Evolutionary conservation across 2,113 vertebrate species (phyloP), one percentile per base, ranked within the genome.

Genomic region (Machaerirhynchus nigripectus): DNA sequence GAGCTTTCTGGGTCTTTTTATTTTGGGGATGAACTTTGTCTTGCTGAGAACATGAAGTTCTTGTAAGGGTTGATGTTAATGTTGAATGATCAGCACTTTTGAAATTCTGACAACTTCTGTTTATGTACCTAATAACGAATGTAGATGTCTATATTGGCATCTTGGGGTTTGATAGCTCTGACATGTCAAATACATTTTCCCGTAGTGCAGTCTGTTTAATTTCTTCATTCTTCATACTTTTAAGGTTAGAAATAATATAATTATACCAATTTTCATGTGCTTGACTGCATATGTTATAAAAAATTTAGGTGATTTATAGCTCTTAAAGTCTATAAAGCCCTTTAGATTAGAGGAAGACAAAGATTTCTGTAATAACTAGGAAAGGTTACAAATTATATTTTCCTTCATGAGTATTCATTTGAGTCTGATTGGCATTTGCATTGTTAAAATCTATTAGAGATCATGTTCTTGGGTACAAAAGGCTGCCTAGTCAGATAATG

Each of bases 301-400:
- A 57, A 79, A 8, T 22, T 44, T 78, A 75, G 71, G 47, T 87
- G 86, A 94, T 78, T 67, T 61, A 70, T 91, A 96, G 64, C 50
- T 73, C 57, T 89, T 53, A 15, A 94, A 91, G 63, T 89, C 42
- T 73, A 40, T 70, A 94, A 95, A 94, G 77, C 30, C 15, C 49
- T 84, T 64, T 65, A 96, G 81, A 63, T 81, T 70, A 89, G 70
- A 80, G 86, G 37, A 92, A 93, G 91, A 93, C 64, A 95, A 96
- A 81, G 42, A 88, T 81, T 95, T 96, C 57, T 53, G 24, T 74
- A 92, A 78, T 87, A 86, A 81, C 49, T 69, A 61, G 33, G 31
- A 57, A 73, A 86, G 31, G 27, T 93, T 90, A 91, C 87, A 96
- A 91, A 94, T 81, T 17, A 35, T 75, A 15, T 59, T 35, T 95